A percentile compares a stretch with the other conserved stretches of the same genome.
Conservation (phyloP, 1,140 invertebrate species). For the Agrilus planipennis region DNA sequence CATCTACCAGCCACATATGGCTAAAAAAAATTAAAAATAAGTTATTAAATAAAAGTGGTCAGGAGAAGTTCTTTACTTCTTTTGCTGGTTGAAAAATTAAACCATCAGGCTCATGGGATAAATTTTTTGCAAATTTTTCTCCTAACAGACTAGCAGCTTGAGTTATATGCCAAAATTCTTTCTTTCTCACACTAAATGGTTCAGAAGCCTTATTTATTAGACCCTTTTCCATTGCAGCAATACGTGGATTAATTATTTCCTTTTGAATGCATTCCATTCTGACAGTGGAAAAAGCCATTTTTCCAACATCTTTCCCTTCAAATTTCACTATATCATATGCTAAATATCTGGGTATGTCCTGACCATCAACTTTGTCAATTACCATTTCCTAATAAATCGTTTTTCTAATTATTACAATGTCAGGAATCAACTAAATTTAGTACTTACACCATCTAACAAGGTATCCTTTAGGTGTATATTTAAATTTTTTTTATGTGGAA, state of each 20-base stretch:
- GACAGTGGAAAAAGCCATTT: conserved; percentile 60
- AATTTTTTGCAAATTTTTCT: conserved; percentile 71
- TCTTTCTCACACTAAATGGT: conserved; percentile 76
- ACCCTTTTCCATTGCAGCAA: conserved; percentile 62
- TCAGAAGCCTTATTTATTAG: conserved; percentile 63
- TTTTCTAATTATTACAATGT: neutral
- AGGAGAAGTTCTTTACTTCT: conserved; percentile 41
- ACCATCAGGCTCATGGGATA: conserved; percentile 94
- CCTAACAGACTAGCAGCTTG: conserved; percentile 59
- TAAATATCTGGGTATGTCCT: conserved; percentile 74
- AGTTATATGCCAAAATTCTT: conserved; percentile 80
- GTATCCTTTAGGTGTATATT: conserved; percentile 66
- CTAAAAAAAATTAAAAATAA: conserved; percentile 38
- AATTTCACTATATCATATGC: conserved; percentile 92
- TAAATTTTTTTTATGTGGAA: conserved; percentile 63
- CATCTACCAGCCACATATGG: conserved; percentile 75
- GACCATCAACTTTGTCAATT: conserved; percentile 68
- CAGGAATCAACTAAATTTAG: neutral
- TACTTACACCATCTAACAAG: conserved; percentile 80
- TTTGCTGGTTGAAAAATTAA: conserved; percentile 92
- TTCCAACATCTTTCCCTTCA: conserved; percentile 66
- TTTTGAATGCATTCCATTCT: conserved; percentile 67
- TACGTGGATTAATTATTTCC: conserved; percentile 54
- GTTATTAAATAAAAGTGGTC: neutral
- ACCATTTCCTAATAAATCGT: conserved; percentile 81